Evolutionary conservation across 2,888 invertebrate genomes (phyloP).

Genomic region (Ditula angustiorana): DNA sequence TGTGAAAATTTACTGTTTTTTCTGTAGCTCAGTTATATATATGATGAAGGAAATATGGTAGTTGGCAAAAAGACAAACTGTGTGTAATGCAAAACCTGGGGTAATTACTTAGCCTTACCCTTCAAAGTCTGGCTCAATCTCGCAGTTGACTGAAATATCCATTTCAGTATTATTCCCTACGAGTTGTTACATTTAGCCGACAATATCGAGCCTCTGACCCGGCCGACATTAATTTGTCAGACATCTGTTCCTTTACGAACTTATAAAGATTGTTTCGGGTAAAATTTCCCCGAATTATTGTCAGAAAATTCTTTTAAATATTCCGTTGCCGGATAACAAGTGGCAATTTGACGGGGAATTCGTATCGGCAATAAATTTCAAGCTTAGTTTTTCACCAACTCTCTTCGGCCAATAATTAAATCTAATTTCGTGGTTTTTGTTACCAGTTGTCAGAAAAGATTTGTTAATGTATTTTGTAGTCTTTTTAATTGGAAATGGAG

Average conservation of each 20-base stretch:
- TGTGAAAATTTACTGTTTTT: no score
- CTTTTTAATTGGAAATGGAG: no score
- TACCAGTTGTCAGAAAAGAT: background rate
- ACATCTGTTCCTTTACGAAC: constrained; percentile 17
- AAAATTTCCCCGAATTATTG: background rate
- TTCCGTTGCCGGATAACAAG: background rate
- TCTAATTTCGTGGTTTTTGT: background rate
- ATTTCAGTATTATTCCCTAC: constrained; percentile 8
- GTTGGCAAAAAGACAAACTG: no score
- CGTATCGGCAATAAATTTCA: constrained; percentile 1
- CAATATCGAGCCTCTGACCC: background rate
- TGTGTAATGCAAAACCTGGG: background rate
- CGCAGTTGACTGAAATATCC: constrained; percentile 11
- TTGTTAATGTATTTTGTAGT: background rate
- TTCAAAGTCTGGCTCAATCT: background rate
- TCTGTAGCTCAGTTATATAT: no score
- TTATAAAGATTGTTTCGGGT: constrained; percentile 9
- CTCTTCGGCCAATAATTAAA: background rate
- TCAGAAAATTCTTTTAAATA: background rate
- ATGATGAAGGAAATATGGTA: no score
- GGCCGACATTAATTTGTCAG: constrained; percentile 3
- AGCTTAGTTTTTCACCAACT: background rate
- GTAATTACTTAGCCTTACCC: constrained; percentile 2
- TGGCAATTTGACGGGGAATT: background rate
- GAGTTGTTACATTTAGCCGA: background rate